Conservation (phyloP, 2,113 vertebrate species). For the Tursiops truncatus region DNA sequence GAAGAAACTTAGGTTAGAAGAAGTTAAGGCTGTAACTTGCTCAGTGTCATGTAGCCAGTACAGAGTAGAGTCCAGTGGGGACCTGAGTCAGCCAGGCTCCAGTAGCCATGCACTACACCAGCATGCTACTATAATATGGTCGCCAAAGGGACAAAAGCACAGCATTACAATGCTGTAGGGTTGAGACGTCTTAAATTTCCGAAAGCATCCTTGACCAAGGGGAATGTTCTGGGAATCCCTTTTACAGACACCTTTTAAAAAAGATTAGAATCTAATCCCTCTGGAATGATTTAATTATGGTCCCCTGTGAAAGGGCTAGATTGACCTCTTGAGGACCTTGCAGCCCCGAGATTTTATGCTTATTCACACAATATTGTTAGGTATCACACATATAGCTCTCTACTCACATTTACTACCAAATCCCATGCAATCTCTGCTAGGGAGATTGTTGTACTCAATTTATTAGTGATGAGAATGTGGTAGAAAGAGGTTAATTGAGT, state of each 20-base stretch:
- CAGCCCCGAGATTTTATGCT: constrained; percentile 11
- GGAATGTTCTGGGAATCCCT: background rate
- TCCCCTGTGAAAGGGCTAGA: background rate
- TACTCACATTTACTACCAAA: constrained; percentile 53
- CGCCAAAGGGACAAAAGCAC: background rate
- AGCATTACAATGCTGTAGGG: background rate
- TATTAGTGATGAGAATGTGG: constrained; percentile 44
- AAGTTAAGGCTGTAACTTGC: background rate
- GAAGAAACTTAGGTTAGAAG: background rate
- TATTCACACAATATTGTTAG: constrained; percentile 48
- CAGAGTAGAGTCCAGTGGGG: background rate
- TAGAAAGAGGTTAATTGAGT: constrained; percentile 76
- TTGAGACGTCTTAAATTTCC: background rate
- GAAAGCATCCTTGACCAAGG: background rate
- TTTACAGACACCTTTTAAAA: background rate
- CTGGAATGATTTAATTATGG: constrained; percentile 47
- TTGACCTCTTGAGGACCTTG: background rate
- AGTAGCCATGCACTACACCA: background rate
- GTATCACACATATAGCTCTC: constrained; percentile 2
- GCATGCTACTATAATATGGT: rapidly evolving
- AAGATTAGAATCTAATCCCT: constrained; percentile 33
- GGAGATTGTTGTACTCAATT: constrained; percentile 49
- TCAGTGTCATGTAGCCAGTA: background rate
- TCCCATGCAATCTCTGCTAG: constrained; percentile 35
- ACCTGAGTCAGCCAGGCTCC: background rate